Evolutionary conservation across 1,140 invertebrate genomes (phyloP).

Genomic region (Gonioctena quinquepunctata): DNA sequence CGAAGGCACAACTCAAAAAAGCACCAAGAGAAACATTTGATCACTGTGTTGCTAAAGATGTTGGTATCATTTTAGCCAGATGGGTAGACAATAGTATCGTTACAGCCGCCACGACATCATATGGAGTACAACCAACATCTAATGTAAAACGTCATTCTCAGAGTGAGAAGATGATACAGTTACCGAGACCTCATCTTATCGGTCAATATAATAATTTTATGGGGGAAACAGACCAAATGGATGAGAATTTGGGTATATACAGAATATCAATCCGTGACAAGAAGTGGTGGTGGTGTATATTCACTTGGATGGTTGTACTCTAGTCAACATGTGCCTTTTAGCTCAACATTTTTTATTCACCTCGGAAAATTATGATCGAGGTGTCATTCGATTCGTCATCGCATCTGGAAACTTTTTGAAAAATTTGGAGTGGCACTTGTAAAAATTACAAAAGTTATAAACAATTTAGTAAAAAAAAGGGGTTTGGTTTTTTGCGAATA

Average conservation of each 20-base stretch:
- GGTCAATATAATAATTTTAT: slow-evolving; percentile 51
- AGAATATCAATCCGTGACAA: slow-evolving; percentile 14
- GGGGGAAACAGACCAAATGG: slow-evolving; percentile 46
- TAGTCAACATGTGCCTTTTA: too few relatives aligned
- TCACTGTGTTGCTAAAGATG: neutral
- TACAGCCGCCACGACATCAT: slow-evolving; percentile 34
- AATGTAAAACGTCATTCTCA: slow-evolving; percentile 49
- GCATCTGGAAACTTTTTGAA: too few relatives aligned
- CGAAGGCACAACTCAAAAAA: neutral
- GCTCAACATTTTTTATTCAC: too few relatives aligned
- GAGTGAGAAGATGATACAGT: slow-evolving; percentile 43
- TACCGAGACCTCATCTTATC: slow-evolving; percentile 48
- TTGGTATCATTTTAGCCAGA: slow-evolving; percentile 27
- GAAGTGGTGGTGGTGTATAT: slow-evolving; percentile 52
- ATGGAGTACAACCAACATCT: slow-evolving; percentile 29
- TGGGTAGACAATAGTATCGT: slow-evolving; percentile 45
- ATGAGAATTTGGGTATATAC: slow-evolving; percentile 21
- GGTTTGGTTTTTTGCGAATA: too few relatives aligned
- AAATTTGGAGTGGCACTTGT: too few relatives aligned
- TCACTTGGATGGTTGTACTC: slow-evolving; percentile 46
- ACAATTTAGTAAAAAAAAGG: too few relatives aligned
- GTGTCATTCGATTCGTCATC: too few relatives aligned
- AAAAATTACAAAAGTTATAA: too few relatives aligned
- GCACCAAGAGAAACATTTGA: neutral
- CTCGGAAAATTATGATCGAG: too few relatives aligned